A percentile compares a stretch with the other conserved stretches of the same genome.
These are phyloP conservation scores for Zaprionus lineosus DNA, from an alignment of 2,888 invertebrate species.

Conservation along the genomic window DNA sequence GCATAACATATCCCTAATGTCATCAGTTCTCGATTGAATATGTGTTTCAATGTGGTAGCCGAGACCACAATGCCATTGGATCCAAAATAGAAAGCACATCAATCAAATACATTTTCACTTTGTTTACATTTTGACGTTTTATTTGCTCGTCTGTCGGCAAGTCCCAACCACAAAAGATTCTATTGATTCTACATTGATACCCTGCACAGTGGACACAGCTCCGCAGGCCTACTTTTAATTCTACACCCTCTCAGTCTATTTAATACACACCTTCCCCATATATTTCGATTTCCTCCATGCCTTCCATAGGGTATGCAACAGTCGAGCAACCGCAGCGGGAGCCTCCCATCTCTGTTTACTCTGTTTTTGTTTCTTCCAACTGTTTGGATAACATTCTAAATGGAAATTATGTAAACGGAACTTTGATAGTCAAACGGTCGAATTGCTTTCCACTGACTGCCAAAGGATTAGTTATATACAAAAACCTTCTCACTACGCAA, in stretches of 20 bases:
- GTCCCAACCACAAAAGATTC: slow-evolving; percentile 47
- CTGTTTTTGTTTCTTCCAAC: slow-evolving; percentile 23
- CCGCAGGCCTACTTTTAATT: too few species aligned
- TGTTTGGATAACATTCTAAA: slow-evolving; percentile 55
- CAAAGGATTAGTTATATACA: slow-evolving; percentile 25
- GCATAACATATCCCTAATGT: slow-evolving; percentile 42
- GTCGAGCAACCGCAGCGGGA: too few species aligned
- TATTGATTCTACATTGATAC: slow-evolving; percentile 67
- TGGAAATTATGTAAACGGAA: slow-evolving; percentile 65
- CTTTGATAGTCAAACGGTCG: slow-evolving; percentile 52
- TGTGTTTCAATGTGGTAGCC: slow-evolving; percentile 40
- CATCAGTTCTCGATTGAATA: slow-evolving; percentile 40
- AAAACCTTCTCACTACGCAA: too few species aligned
- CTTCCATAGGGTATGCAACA: background rate
- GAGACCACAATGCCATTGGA: slow-evolving; percentile 46
- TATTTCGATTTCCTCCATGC: too few species aligned
- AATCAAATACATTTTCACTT: slow-evolving; percentile 61
- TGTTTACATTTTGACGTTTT: slow-evolving; percentile 51
- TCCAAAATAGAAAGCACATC: slow-evolving; percentile 52
- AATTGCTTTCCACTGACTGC: slow-evolving; percentile 16
- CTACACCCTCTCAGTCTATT: too few species aligned
- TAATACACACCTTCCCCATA: too few species aligned
- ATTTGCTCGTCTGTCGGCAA: slow-evolving; percentile 40
- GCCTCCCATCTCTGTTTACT: background rate
- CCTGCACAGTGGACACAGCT: too few species aligned